Base-by-base conservation (phyloP, 2,888 invertebrate genomes). In the Erebia aethiops region DNA sequence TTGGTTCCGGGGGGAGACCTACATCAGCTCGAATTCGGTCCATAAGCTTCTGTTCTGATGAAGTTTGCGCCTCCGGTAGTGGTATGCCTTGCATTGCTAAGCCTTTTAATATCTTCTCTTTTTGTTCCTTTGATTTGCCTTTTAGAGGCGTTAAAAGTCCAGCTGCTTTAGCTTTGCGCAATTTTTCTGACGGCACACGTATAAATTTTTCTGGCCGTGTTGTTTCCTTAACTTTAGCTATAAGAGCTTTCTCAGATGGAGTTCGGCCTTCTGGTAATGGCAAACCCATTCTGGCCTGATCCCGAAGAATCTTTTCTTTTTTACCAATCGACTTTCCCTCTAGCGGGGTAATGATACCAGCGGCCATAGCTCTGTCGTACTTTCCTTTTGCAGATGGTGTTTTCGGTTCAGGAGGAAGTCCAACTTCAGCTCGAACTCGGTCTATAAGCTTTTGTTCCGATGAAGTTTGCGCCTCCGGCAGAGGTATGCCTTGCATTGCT, bases 1-100 rank as follows among this genome's bases (percentile, higher is more conserved):
- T 84, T 75, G 79, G 79, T 72, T 78, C 75, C 16, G 82, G 75
- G 0, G 81, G 81, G 64, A 82, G 14, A 0, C 81, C 81, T n/a
- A 80, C 43, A 1, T 82, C 80, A 11, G n/a, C 13, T 21, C 78
- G 71, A 13, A 84, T 74, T 69, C 81, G 81, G 0, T 75, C 69
- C 0, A 80, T 78, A 0, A 83, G 8, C 56, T 78, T 76, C 57
- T 75, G 79, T 74, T 16, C 80, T 80, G 62, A 71, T 73, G 82
- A 80, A 9, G 79, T 71, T 64, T 71, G 74, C 1, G 75, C 80
- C 70, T 78, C 78, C 3, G 82, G 81, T 13, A 83, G 54, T 0
- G 82, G 79, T 10, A 83, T 58, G 1, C 83, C 84, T 10, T 60
- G 41, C 41, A 66, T 71, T 0, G 76, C 80, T 7, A 81, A 69